Evolutionary conservation across 1,140 invertebrate genomes (phyloP).

Genomic region (Proales similis): DNA sequence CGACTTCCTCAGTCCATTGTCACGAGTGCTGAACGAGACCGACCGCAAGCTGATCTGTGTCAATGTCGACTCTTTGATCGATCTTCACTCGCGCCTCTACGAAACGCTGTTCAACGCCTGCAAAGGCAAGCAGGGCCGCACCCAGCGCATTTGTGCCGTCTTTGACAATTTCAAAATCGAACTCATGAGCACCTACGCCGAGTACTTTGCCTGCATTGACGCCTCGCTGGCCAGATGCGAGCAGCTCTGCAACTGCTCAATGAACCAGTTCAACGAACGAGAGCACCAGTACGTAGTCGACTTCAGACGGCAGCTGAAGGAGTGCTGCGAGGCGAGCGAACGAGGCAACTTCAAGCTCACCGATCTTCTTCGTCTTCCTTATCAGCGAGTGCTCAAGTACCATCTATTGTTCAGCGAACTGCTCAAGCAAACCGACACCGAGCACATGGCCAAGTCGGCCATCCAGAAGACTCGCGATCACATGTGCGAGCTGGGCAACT

Average conservation of each 20-base stretch:
- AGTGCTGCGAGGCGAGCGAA: conserved; percentile 18
- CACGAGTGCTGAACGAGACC: conserved; percentile 9
- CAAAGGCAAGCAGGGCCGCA: conserved; percentile 21
- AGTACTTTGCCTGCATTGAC: conserved; percentile 28
- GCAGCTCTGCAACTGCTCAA: neutral
- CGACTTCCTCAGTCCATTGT: conserved; percentile 26
- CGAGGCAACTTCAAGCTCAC: conserved; percentile 27
- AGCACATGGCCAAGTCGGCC: conserved; percentile 11
- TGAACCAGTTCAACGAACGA: conserved; percentile 6
- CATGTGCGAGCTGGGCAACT: conserved; percentile 30
- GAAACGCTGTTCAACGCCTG: conserved; percentile 19
- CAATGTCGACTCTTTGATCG: conserved; percentile 9
- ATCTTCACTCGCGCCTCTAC: conserved; percentile 20
- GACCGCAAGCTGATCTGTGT: conserved; percentile 5
- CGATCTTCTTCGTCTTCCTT: conserved; percentile 14
- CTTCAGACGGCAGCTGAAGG: conserved; percentile 15
- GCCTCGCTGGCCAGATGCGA: conserved; percentile 2
- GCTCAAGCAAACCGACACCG: conserved; percentile 32
- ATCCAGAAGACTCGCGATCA: conserved; percentile 13
- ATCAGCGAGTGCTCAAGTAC: conserved; percentile 32
- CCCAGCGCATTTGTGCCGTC: conserved; percentile 18
- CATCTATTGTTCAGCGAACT: conserved; percentile 29
- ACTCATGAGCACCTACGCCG: conserved; percentile 25
- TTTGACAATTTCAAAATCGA: conserved; percentile 14
- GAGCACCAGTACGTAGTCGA: conserved; percentile 5